Evolutionary conservation across 2,888 invertebrate species (phyloP), one percentile per base, ranked within the genome.

Genomic region (Dorcus parallelipipedus): DNA sequence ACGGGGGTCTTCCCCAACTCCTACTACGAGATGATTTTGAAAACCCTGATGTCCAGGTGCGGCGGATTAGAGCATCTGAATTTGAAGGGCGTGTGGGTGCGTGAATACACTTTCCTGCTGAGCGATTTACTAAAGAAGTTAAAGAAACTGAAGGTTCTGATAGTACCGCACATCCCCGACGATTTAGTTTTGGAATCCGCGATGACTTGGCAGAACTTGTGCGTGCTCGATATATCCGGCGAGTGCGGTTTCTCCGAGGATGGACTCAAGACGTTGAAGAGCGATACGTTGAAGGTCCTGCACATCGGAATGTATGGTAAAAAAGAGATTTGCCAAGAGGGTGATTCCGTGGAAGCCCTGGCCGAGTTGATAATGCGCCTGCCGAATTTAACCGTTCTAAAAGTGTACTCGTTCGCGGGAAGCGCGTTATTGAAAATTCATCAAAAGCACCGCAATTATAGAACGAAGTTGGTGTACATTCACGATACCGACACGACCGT

Each of bases 41-140:
- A 86, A 74, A 82, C 85, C 62, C 85, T 89, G 67, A 80, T 81
- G 4, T 82, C 82, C 20, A 86, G 86, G 75, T 89, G 88, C 6
- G 81, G 79, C 6, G 85, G 87, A 38, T 70, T 89, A 64, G 83
- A 84, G 47, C 75, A 76, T 51, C 81, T 89, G 52, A 88, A 88
- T 75, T 76, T 89, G 56, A 88, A 88, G 78, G 89, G 89, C 14
- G 85, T 89, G 38, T 89, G 88, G 88, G 85, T 86, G 43, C 85
- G 86, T 73, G 88, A 89, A 63, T 84, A 86, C 66, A 81, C 88
- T 68, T 77, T 82, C 56, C 80, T 86, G 9, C 80, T 89, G 78
- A 84, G 83, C 61, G 79, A 84, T 33, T 75, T 87, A 33, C 80
- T 89, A 6, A 80, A 81, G 65, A 84, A 84, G 65, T 79, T 86